A percentile compares a stretch with the other conserved stretches of the same genome.
Conservation (phyloP, 2,113 vertebrate genomes). For the Hiodon alosoides region DNA sequence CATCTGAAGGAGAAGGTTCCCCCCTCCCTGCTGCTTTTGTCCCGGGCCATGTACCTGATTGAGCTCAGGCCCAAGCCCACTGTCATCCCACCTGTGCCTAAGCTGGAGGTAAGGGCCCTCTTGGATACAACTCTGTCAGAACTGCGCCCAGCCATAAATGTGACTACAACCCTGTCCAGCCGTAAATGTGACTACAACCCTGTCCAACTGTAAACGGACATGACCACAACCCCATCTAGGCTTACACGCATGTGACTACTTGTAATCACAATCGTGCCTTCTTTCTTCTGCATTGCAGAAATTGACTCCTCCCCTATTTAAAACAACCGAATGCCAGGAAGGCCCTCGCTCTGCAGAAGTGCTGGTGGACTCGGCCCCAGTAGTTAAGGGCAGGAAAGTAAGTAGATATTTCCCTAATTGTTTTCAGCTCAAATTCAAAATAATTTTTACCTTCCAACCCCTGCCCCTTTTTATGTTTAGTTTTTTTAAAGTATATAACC, state of each 20-base stretch:
- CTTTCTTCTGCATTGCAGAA: slow-evolving; percentile 41
- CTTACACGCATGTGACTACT: no score
- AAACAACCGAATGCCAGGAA: slow-evolving; percentile 33
- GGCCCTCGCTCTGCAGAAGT: slow-evolving; percentile 48
- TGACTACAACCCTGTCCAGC: no score
- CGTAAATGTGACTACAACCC: no score
- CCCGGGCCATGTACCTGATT: slow-evolving; percentile 88
- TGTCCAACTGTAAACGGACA: no score
- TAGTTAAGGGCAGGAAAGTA: slow-evolving; percentile 72
- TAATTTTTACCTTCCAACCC: no score
- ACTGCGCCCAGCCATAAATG: no score
- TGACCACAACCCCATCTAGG: no score
- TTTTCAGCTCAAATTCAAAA: neutral
- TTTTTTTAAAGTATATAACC: no score
- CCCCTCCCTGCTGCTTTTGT: slow-evolving; percentile 87
- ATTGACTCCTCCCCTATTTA: slow-evolving; percentile 36
- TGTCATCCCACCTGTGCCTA: slow-evolving; percentile 61
- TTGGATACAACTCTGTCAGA: no score
- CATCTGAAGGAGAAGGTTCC: slow-evolving; percentile 92
- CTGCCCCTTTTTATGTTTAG: no score
- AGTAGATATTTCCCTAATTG: slow-evolving; percentile 4
- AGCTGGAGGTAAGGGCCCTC: slow-evolving; percentile 61
- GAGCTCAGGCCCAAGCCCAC: slow-evolving; percentile 76
- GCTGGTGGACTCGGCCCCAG: slow-evolving; percentile 62
- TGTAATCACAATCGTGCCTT: neutral